Evolutionary conservation across 1,140 invertebrate species (phyloP), one percentile per base, ranked within the genome.

Genomic region (Formica exsecta): DNA sequence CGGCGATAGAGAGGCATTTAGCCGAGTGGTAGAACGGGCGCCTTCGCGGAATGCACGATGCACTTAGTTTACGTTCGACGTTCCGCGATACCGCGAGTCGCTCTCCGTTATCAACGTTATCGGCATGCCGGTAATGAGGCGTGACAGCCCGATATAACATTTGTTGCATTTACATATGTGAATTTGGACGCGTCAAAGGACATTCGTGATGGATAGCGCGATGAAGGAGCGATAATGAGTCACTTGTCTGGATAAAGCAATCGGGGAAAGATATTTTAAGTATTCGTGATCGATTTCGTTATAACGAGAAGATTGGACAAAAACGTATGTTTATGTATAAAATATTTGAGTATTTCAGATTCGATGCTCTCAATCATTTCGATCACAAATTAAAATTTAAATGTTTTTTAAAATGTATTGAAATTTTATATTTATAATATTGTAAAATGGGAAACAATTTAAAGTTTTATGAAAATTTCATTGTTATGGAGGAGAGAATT

Each of bases 41-140:
- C 36, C 59, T 54, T 44, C 19, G 36, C 19, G 38, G 61, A 32
- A 22, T 22, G 13, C 68, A 38, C 44, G 62, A 70, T 70, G 61
- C 54, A 25, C 38, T 83, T 83, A 83, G 79, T 83, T 59, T 32
- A 74, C 54, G 68, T 48, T 19, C 54, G 51, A 57, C 54, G 57
- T n/a, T 73, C 57, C 68, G 54, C 25, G 66, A 13, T 25, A 81
- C 4, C 29, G 59, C 19, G 75, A 64, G 29, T 13, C 7, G 62
- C 32, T 68, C 29, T n/a, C 44, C 64, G 25, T 57, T 32, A 71
- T 41, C 79, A 7, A 7, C 32, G 38, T 70, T 61, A 73, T 73
- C 64, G 77, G 1, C 9, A 57, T 29, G 70, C 68, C 41, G 64
- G 22, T 16, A 8, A 25, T 44, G 54, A 74, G 68, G n/a, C 25